Evolutionary conservation across 2,113 vertebrate species (phyloP).

Genomic region (Uria aalge): DNA sequence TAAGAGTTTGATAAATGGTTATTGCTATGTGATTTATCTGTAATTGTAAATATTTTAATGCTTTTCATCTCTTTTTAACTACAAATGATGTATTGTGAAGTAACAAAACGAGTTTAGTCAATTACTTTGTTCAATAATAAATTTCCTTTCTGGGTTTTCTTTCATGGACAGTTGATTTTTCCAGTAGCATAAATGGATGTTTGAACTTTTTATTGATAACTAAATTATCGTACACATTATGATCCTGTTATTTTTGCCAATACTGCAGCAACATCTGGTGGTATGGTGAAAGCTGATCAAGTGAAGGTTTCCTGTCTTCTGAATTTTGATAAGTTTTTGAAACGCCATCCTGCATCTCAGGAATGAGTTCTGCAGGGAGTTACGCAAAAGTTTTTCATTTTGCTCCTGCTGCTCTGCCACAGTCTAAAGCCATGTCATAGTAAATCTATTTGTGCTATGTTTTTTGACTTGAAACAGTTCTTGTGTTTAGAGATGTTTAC

Average conservation of each 20-base stretch:
- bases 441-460: not conserved
- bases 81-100: not conserved
- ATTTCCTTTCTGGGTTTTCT: not conserved
- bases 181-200: not conserved
- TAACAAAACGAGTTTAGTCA: not conserved
- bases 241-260: not conserved
- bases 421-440: not conserved
- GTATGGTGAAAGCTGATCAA: not conserved
- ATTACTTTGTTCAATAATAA: constrained; percentile 3
- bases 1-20: constrained; percentile 75
- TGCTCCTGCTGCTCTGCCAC: not conserved
- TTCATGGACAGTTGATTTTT: constrained; percentile 41
- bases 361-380: constrained; percentile 6
- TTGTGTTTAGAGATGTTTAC: not conserved
- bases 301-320: not conserved
- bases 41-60: constrained; percentile 40
- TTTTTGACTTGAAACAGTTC: not conserved
- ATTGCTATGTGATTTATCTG: constrained; percentile 48
- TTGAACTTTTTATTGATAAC: not conserved
- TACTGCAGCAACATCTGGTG: constrained; percentile 4
- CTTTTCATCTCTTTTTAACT: constrained; percentile 9
- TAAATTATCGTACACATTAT: not conserved
- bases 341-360: not conserved
- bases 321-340: not conserved
- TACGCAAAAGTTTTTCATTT: constrained; percentile 22